Evolutionary conservation across 2,113 vertebrate genomes (phyloP), one percentile per base, ranked within the genome.

Genomic region (Microcebus lehilahytsara): DNA sequence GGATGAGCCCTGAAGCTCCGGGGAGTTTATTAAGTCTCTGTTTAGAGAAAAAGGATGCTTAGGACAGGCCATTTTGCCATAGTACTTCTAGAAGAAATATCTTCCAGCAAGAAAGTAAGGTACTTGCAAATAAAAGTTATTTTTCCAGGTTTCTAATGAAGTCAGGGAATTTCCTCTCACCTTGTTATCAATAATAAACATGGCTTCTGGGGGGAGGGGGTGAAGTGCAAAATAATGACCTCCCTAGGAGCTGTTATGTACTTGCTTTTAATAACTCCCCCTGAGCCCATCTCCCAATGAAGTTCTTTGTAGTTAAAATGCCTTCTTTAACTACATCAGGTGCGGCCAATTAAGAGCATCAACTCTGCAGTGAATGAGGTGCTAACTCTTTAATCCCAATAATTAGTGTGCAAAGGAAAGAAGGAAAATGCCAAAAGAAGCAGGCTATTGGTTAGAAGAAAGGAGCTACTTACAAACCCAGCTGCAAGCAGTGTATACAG

Each of bases 211-310:
- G 22, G 40, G 25, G 12, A n/a, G 9, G 10, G 40, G 16, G 34
- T n/a, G 37, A 67, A 78, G 34, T n/a, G 12, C n/a, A 96, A 96
- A 96, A 94, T 97, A 96, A 96, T 97, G 88, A 78, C 90, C 66
- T 96, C 96, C 83, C 53, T 80, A 96, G 75, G 96, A 97, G 66
- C 72, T 75, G 30, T 92, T 97, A 96, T 74, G 34, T 16, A 88
- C 81, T 97, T 93, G 83, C 72, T 97, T 98, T 97, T 97, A 98
- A 97, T 97, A 97, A 97, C 77, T 89, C 87, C 94, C 84, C 60
- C 27, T 85, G 88, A 85, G 95, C 60, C 88, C 62, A 97, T 97
- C 27, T 92, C 75, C 77, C 53, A 96, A 71, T 81, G 51, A 95
- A 94, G 80, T 96, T 90, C 95, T 95, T 97, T 95, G 91, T 96